Base-by-base conservation (phyloP, 2,888 invertebrate genomes). In the Hirtodrosophila histrioides region DNA sequence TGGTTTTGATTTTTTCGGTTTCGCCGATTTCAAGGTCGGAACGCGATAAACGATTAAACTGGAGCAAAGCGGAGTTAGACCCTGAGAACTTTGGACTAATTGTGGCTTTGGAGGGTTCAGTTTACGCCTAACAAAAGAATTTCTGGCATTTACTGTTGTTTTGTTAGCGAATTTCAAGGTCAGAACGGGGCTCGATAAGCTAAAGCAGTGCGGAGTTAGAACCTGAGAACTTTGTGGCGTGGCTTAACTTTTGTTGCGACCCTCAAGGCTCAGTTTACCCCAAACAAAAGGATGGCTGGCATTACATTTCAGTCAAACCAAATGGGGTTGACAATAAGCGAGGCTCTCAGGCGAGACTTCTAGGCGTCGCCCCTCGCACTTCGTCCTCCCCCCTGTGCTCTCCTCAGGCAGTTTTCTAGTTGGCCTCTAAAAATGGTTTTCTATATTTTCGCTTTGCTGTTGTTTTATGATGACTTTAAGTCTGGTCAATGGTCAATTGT, bases 401-500 rank as follows among this genome's bases (percentile, higher is more conserved):
- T n/a, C n/a, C n/a, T n/a, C 49, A 46, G 46, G 31, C 53, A 36
- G 46, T 65, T 58, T 46, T 57, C 51, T 41, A 63, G 43, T 61
- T 53, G 68, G 75, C 49, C 57, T 27, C 48, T 50, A 43, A 58
- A 57, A 53, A 24, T 24, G 63, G n/a, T 58, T 54, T 64, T 44
- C 44, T 55, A 46, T 55, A 46, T 66, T 64, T 61, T 40, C 36
- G 70, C 41, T 64, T 67, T 71, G 60, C 33, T 62, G 53, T 46
- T 64, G 61, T 45, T 55, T 49, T 35, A 46, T 40, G 43, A 44
- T 49, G 45, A 24, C 53, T 58, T 57, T n/a, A 45, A 49, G 72
- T 69, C 76, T 86, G 82, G 82, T 81, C 82, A 82, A 86, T 81
- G 85, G 87, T 86, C 87, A 84, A 75, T 53, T 61, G 65, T 50